Conservation (phyloP, 2,888 invertebrate genomes). For the Xestobium rufovillosum region DNA sequence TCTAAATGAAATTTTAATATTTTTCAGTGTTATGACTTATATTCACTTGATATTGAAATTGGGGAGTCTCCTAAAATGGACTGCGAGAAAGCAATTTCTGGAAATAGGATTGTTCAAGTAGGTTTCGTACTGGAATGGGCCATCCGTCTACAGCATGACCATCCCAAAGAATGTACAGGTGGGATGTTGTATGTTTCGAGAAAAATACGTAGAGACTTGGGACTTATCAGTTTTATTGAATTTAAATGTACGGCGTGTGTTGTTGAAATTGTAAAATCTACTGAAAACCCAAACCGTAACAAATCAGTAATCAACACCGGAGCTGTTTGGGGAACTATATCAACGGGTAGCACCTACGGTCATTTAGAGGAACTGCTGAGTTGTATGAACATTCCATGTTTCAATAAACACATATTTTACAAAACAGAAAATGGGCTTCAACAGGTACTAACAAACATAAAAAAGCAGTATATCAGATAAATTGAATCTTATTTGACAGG, state of each 20-base stretch:
- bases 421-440: slow-evolving; percentile 6
- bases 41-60: too few relatives aligned
- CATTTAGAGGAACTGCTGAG: slow-evolving; percentile 9
- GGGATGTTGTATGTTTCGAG: slow-evolving; percentile 5
- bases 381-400: slow-evolving; percentile 9
- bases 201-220: too few relatives aligned
- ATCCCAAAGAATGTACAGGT: slow-evolving; percentile 9
- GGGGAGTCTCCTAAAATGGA: too few relatives aligned
- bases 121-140: slow-evolving; percentile 9
- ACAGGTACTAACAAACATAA: too few relatives aligned
- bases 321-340: slow-evolving; percentile 12
- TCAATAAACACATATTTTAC: slow-evolving; percentile 7
- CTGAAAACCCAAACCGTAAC: slow-evolving; percentile 9
- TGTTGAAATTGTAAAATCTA: too few relatives aligned
- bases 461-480: too few relatives aligned
- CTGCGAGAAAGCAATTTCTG: slow-evolving; percentile 10
- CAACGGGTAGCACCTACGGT: slow-evolving; percentile 8
- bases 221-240: too few relatives aligned
- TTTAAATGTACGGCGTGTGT: too few relatives aligned
- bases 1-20: too few relatives aligned
- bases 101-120: slow-evolving; percentile 12
- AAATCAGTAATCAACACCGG: slow-evolving; percentile 10
- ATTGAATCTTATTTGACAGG: too few relatives aligned
- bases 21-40: too few relatives aligned
- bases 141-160: slow-evolving; percentile 7